Base-by-base conservation (phyloP, 2,797 vertebrate species). In the Aplochiton taeniatus region DNA sequence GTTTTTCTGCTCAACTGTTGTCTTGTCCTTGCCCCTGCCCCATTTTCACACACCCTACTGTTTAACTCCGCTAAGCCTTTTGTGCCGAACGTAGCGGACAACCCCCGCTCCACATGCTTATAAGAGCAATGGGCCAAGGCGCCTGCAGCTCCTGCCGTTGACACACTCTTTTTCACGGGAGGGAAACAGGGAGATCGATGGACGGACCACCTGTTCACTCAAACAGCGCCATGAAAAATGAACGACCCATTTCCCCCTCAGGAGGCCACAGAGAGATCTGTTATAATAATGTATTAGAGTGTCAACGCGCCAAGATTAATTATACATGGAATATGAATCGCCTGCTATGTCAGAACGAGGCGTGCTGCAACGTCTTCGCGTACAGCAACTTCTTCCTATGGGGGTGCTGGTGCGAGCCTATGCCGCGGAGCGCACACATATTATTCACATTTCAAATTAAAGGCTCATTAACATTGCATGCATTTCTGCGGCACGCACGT, bases 241-340 rank as follows among this genome's bases (percentile, higher is more conserved):
- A 83, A 85, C 81, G 47, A 56, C 62, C 63, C 59, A 58, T 78
- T 75, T 82, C 85, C 80, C 87, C 90, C 82, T 87, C 79, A 68
- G 83, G 88, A 83, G 78, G 78, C 85, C 59, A 84, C 80, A 74
- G 81, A 86, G 88, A 86, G 90, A 89, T 91, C 85, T 89, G 85
- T 90, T 91, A 90, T 86, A 86, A 83, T 91, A 92, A 91, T 91
- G 84, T 91, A 93, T 94, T 91, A 90, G 83, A 75, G 78, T 89
- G 92, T 93, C 92, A 83, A 77, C 7, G 12, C 73, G 74, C 78
- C 85, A 78, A 89, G 89, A 94, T 93, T 91, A 91, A 94, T 94
- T 93, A 91, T 87, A 88, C 87, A 88, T 89, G 79, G 70, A 76
- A 86, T 88, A 83, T 83, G 85, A 86, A 88, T 88, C 81, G 79